Evolutionary conservation across 1,140 invertebrate genomes (phyloP).

Genomic region (Pollicipes pollicipes): DNA sequence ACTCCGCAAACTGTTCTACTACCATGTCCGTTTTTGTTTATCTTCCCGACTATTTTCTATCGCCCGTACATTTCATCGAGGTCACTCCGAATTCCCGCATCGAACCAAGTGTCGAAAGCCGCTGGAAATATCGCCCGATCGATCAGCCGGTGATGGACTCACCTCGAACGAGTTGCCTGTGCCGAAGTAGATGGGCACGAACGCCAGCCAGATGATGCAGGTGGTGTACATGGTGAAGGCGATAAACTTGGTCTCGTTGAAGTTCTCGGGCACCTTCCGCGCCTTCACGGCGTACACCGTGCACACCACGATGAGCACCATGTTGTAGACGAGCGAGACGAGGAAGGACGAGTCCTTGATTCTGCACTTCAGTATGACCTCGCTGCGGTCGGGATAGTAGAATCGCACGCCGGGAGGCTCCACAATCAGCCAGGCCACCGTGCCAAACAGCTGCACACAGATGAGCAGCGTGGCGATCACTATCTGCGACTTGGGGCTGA

Average conservation of each 20-base stretch:
- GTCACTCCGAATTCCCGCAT: no score
- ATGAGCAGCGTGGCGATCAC: conserved; percentile 43
- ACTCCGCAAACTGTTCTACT: no score
- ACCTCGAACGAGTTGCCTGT: no score
- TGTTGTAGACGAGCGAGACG: conserved; percentile 41
- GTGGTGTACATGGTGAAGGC: conserved; percentile 43
- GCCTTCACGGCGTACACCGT: conserved; percentile 45
- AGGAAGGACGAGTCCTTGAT: conserved; percentile 40
- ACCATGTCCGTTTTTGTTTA: no score
- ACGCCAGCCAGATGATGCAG: conserved; percentile 46
- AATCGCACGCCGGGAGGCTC: conserved; percentile 36
- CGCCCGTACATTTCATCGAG: no score
- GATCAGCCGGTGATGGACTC: no score
- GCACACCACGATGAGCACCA: conserved; percentile 41
- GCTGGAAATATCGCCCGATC: no score
- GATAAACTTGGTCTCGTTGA: conserved; percentile 40
- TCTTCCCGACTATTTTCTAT: no score
- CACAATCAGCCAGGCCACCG: conserved; percentile 36
- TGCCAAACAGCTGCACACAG: conserved; percentile 28
- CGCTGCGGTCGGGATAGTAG: conserved; percentile 31
- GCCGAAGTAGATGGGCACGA: no score
- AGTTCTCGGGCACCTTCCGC: conserved; percentile 39
- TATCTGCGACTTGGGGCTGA: conserved; percentile 54
- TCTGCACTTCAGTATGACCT: conserved; percentile 38
- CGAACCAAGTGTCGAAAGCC: no score